Base-by-base conservation (phyloP, 2,888 invertebrate genomes). In the Lochmaea crataegi region DNA sequence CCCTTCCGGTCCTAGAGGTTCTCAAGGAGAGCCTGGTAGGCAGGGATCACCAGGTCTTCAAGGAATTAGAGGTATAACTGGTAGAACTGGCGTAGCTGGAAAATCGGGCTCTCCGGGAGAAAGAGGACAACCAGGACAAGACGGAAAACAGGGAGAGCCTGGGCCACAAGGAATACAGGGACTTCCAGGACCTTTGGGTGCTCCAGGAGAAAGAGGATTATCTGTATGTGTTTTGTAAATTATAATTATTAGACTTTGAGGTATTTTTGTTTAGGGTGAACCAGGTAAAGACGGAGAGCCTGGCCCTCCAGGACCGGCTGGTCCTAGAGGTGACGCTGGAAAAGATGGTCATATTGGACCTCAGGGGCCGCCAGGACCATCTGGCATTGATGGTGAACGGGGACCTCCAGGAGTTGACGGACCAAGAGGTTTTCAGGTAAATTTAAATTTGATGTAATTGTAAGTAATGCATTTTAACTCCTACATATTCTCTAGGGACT, bases 101-200 rank as follows among this genome's bases (percentile, higher is more conserved):
- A 93, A 93, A 86, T 86, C 90, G 10, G 94, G 94, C 5, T 89
- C 90, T 69, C 89, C 91, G 58, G 94, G 94, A 32, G 93, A 94
- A 83, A 88, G 93, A 75, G 94, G 94, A 60, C 88, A 92, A 81
- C 91, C 93, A 61, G 96, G 96, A 11, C 93, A 94, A 71, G 96
- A 96, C 86, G 96, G 96, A 7, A 93, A 94, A 83, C 91, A 94
- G 14, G 96, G 96, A 32, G 95, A 95, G 82, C 92, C 92, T 81
- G 96, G 96, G 58, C 88, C 91, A 14, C 92, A 92, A 83, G 96
- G 96, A 16, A 87, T 93, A 22, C 93, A 94, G 87, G 96, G 96
- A 45, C 87, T 93, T 18, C 94, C 93, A 61, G 95, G 95, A 63
- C 90, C 92, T 2, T 89, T 93, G 81, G 95, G 96, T 64, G 88